Conservation (phyloP, 1,140 invertebrate genomes). For the Conus betulinus region DNA sequence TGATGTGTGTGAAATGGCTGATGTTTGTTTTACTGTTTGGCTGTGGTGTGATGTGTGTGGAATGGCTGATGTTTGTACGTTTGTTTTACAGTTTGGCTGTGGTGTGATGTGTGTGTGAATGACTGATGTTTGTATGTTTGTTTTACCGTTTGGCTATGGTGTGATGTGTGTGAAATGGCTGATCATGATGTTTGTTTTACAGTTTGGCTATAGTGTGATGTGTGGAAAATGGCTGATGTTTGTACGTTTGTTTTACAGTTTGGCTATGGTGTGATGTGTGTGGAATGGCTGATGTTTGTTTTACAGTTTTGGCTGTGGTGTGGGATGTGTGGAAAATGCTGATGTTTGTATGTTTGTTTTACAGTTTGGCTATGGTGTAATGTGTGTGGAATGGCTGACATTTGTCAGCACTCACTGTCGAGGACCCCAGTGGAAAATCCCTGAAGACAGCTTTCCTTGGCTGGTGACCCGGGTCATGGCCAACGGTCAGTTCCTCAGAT, state of each 20-base stretch:
- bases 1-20: too few species aligned
- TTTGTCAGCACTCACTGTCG: slow-evolving; percentile 65
- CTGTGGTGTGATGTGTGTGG: too few species aligned
- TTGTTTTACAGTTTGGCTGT: slow-evolving; percentile 65
- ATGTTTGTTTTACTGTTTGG: too few species aligned
- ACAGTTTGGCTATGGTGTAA: neutral
- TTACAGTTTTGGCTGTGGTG: too few species aligned
- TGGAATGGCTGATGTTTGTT: neutral
- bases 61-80: neutral
- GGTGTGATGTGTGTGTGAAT: slow-evolving; percentile 34
- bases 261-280: neutral
- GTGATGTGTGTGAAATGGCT: too few species aligned
- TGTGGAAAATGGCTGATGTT: too few species aligned
- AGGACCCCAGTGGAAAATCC: slow-evolving; percentile 64
- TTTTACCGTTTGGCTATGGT: slow-evolving; percentile 66
- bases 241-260: too few species aligned
- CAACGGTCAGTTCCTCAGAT: slow-evolving; percentile 52
- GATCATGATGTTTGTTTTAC: too few species aligned
- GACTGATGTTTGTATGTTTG: slow-evolving; percentile 13
- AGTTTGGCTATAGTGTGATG: too few species aligned
- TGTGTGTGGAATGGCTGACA: slow-evolving; percentile 65
- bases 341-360: too few species aligned
- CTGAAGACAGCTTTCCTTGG: slow-evolving; percentile 62
- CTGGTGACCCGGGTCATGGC: slow-evolving; percentile 66
- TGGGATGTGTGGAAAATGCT: too few species aligned